Evolutionary conservation across 1,140 invertebrate genomes (phyloP).

Genomic region (Drosophila nikananu): DNA sequence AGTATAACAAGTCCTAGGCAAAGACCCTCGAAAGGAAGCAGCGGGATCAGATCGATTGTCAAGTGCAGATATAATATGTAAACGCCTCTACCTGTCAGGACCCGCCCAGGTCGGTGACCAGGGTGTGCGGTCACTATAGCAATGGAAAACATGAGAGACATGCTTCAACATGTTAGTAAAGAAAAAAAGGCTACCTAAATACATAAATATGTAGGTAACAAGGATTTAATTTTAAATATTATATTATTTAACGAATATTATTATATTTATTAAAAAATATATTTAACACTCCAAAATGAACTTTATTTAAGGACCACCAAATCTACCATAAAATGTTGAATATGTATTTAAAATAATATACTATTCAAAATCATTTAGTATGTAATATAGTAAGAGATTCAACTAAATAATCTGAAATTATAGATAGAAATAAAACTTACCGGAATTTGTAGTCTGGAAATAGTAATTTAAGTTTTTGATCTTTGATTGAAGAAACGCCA

Average conservation of each 20-base stretch:
- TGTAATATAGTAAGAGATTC: no score
- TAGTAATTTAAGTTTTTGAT: neutral
- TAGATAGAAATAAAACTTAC: conserved; percentile 16
- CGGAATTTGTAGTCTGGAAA: conserved; percentile 4
- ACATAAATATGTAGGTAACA: neutral
- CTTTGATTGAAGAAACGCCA: conserved; percentile 16
- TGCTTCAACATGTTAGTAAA: conserved; percentile 33
- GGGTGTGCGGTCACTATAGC: conserved; percentile 16
- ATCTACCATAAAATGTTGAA: no score
- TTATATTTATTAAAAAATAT: no score
- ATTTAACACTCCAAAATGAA: no score
- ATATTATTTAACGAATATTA: neutral
- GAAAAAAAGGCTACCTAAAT: neutral
- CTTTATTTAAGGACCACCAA: no score
- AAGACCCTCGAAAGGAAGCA: conserved; percentile 24
- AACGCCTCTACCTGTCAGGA: conserved; percentile 55
- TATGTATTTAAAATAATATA: no score
- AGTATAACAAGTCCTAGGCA: conserved; percentile 46
- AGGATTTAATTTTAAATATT: neutral
- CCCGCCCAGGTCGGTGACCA: conserved; percentile 60
- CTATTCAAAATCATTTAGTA: no score
- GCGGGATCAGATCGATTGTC: conserved; percentile 23
- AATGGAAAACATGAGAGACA: conserved; percentile 9
- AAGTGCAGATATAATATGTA: conserved; percentile 18
- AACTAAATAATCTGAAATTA: neutral